phyloP scores from a whole-genome alignment of 2,888 invertebrate species.

The Rhagonycha lutea region DNA sequence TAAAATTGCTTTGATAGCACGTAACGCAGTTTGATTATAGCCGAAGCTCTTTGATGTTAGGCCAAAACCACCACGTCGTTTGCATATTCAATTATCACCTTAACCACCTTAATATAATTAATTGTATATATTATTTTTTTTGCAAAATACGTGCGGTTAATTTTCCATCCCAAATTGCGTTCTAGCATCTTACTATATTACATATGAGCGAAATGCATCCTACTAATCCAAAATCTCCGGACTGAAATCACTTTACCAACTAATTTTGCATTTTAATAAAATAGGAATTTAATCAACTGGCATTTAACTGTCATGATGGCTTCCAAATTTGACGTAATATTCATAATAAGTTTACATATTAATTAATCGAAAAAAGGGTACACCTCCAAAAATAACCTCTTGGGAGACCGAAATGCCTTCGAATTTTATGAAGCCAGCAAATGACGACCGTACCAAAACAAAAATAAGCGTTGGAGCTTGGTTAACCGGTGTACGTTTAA shows the following conservation, averaged over 20 bases:
- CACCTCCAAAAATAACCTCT: too few relatives aligned
- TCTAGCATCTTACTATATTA: neutral
- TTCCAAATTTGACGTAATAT: neutral
- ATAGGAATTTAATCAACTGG: neutral
- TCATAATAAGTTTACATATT: neutral
- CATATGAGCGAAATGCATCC: neutral
- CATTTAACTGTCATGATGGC: neutral
- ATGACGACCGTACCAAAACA: too few relatives aligned
- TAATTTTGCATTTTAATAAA: constrained; percentile 4
- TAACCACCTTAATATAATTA: neutral
- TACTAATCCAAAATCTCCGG: neutral
- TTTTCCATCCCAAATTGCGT: neutral
- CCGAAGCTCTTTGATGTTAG: neutral
- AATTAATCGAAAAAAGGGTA: too few relatives aligned
- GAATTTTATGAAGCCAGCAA: too few relatives aligned
- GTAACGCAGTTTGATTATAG: neutral
- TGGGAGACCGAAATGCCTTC: too few relatives aligned
- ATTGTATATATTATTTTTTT: neutral
- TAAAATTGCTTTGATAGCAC: neutral
- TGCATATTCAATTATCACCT: neutral
- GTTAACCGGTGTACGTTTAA: too few relatives aligned
- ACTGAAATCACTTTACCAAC: neutral
- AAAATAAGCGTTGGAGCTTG: too few relatives aligned
- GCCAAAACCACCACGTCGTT: neutral
- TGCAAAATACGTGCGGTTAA: neutral